Evolutionary conservation across 1,140 invertebrate genomes (phyloP), one percentile per base, ranked within the genome.

Genomic region (Periplaneta americana): DNA sequence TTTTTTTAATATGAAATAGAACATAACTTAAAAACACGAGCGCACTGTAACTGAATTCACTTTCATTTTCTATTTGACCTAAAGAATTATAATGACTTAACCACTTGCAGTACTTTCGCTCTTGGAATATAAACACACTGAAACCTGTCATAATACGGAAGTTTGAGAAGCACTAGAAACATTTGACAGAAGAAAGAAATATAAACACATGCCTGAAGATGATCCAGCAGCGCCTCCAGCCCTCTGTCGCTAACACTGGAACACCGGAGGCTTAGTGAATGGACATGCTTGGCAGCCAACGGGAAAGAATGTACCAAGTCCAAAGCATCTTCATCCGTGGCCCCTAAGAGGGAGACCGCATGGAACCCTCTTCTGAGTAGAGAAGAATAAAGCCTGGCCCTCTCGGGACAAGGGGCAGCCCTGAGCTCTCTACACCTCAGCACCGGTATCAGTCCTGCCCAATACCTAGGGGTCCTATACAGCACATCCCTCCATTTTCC

Each of bases 231-330:
- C 15, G 93, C 92, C 88, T 98, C 96, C 82, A 98, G 88, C 5
- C 96, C 96, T 84, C 94, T 91, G 89, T 98, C 97, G 6, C 95
- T 96, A 85, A 98, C 92, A 82, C 95, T 96, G 82, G 95, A 97
- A 87, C 96, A 96, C 84, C 95, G 91, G 82, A 98, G 90, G 84
- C 93, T 93, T 48, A 98, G 90, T 78, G 94, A 95, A 84, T 95
- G 93, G 80, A 97, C 91, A 85, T 96, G 94, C 86, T 96, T 95
- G 85, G 95, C 93, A 75, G 95, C 95, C 77, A 95, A 88, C 10
- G 96, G 95, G 86, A 96, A 97, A 82, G 94, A 93, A 86, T 94
- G 93, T 74, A 96, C 94, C 84, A 98, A 92, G 87, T 98, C 96
- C 66, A 94, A 89, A 57, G 97, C 93, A 89, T 98, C 97, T 85